Base-by-base conservation (phyloP, 2,888 invertebrate genomes). In the Matsumyia berberina region DNA sequence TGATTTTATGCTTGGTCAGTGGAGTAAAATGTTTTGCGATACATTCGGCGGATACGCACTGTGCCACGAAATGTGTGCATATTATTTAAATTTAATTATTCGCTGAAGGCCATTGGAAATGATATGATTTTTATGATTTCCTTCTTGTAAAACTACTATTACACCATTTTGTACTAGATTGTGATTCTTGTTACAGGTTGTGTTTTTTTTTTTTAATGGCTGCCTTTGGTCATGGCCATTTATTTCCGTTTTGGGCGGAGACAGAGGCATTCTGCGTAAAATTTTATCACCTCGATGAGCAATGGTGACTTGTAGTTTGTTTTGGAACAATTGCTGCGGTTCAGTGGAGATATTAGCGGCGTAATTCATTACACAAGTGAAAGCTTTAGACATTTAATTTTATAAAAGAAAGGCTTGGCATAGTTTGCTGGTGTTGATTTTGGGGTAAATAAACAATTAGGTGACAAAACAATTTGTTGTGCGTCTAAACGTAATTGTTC, bases 51-150 rank as follows among this genome's bases (percentile, higher is more conserved):
- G 42, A 29, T 42, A 29, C 12, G 5, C 15, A 5, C 6, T 35
- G n/a, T 64, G 53, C 12, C 12, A 69, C 35, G 44, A 57, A 57
- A 44, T 15, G 35, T 35, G 57, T 69, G 35, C 57, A 11, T 46
- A 69, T 11, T 64, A 37, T 49, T 64, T 24, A 12, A 66, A 66
- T 29, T 66, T n/a, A 12, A 33, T 9, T 24, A 35, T 64, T 24
- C 15, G 29, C 29, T 2, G 17, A 24, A 29, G 37, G 29, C 15
- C 6, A 57, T 44, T 44, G 44, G 33, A 69, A 46, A 4, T 6
- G 44, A 17, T 31, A 11, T 31, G 8, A 17, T 17, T n/a, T 44
- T 62, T 33, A 46, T 62, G 11, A 7, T 33, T 35, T 55, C 55
- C 17, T 33, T 55, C 17, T 9, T 1, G 11, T 35, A 17, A 55